Percentiles rank a stretch among this genome's conserved stretches.
phyloP scores from a whole-genome alignment of 2,888 invertebrate genomes.

The Byasa hedistus region DNA sequence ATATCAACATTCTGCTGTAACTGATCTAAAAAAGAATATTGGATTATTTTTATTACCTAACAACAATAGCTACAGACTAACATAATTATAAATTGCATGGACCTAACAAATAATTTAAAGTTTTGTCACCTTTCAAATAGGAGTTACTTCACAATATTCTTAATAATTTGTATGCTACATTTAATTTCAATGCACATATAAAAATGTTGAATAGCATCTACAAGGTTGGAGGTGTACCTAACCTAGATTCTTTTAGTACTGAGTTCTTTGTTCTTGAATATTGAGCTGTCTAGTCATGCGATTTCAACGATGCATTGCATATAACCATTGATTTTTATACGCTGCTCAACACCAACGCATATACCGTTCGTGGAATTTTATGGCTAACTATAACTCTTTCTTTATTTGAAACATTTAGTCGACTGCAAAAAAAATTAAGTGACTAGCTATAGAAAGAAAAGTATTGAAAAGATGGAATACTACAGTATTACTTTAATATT shows the following conservation, averaged over 20 bases:
- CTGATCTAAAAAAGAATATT: too few species aligned
- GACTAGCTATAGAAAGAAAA: background rate
- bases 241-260: slow-evolving; percentile 23
- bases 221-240: slow-evolving; percentile 18
- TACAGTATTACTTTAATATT: background rate
- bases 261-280: slow-evolving; percentile 24
- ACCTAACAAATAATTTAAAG: too few species aligned
- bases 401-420: slow-evolving; percentile 66
- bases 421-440: slow-evolving; percentile 58
- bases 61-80: too few species aligned
- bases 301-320: slow-evolving; percentile 22
- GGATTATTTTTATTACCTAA: too few species aligned
- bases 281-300: slow-evolving; percentile 19
- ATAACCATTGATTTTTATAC: slow-evolving; percentile 20
- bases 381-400: slow-evolving; percentile 55
- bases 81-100: too few species aligned
- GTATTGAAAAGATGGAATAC: background rate
- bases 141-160: background rate
- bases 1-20: too few species aligned
- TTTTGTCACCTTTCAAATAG: background rate
- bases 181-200: background rate
- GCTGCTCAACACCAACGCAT: background rate
- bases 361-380: slow-evolving; percentile 48
- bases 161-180: background rate
- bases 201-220: background rate